phyloP scores from a whole-genome alignment of 1,140 invertebrate species.

The Brachionus manjavacas region DNA sequence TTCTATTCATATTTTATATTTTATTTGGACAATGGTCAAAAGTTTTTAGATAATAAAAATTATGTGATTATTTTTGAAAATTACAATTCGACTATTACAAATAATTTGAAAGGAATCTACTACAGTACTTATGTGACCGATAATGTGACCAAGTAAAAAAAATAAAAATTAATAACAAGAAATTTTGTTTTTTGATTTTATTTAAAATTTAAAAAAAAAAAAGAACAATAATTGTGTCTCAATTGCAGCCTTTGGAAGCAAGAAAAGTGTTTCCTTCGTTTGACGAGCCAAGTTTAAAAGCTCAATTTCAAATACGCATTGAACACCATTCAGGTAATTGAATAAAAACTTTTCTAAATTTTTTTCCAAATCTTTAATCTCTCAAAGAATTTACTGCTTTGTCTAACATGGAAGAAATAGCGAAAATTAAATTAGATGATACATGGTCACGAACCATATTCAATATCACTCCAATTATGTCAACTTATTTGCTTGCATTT shows the following conservation, averaged over 20 bases:
- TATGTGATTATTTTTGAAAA: slow-evolving; percentile 16
- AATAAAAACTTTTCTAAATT: not conserved
- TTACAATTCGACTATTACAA: slow-evolving; percentile 32
- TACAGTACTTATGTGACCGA: slow-evolving; percentile 24
- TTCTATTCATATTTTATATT: slow-evolving; percentile 21
- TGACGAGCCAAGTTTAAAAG: slow-evolving; percentile 49
- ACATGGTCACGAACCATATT: slow-evolving; percentile 50
- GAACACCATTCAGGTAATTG: slow-evolving; percentile 27
- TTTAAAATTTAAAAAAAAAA: not conserved
- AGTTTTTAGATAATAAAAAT: not conserved
- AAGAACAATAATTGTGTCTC: slow-evolving; percentile 46
- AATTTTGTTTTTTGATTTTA: not conserved
- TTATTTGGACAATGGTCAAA: not conserved
- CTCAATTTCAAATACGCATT: slow-evolving; percentile 46
- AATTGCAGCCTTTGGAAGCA: slow-evolving; percentile 49
- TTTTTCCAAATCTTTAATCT: not conserved
- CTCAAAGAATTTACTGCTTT: slow-evolving; percentile 5
- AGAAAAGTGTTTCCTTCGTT: slow-evolving; percentile 49
- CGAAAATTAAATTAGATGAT: slow-evolving; percentile 33
- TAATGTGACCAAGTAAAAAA: not conserved
- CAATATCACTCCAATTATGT: slow-evolving; percentile 57
- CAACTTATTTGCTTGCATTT: slow-evolving; percentile 59
- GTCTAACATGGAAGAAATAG: slow-evolving; percentile 37
- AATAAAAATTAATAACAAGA: not conserved
- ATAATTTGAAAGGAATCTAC: slow-evolving; percentile 39